Evolutionary conservation across 2,888 invertebrate genomes (phyloP), one percentile per base, ranked within the genome.

Genomic region (Electrophaes corylata): DNA sequence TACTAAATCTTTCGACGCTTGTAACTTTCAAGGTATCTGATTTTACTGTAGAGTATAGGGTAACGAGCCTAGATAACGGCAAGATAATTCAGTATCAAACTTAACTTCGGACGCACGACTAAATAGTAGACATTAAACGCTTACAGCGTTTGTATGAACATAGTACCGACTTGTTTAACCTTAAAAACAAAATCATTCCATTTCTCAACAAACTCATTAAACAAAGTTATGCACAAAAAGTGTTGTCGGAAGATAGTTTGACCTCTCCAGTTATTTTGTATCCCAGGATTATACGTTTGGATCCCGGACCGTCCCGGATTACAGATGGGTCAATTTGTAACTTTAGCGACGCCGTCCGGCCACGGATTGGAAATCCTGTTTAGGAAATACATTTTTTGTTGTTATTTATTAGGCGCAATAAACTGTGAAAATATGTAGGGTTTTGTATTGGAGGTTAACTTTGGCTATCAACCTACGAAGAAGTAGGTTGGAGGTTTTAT

Each of bases 241-340:
- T 33, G 45, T 16, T 14, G 26, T 19, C 5, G 11, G 16, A 23
- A 14, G 14, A 33, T 43, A 35, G 46, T 53, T 46, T 53, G 53
- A 53, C 50, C 50, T 50, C 14, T 19, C 16, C 35, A n/a, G 40
- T 40, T 53, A 39, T 46, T 18, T 44, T 19, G 19, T 5, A 26
- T 46, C 37, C 29, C 37, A 31, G 53, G 40, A 40, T 52, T 60
- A 50, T 57, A 39, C 29, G 35, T 59, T 43, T 23, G 20, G 39
- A 49, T 48, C 52, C 61, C 37, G 29, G 35, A 37, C 45, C 37
- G 33, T 33, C 29, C 46, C 46, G 64, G 58, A 53, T 44, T 45
- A 55, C 31, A 29, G 57, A 57, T 57, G 56, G 59, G 59, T 64
- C 60, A 62, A 69, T 67, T 67, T 67, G 63, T 62, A 62, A 64